Conservation (phyloP, 2,888 invertebrate genomes). For the Erebia aethiops region DNA sequence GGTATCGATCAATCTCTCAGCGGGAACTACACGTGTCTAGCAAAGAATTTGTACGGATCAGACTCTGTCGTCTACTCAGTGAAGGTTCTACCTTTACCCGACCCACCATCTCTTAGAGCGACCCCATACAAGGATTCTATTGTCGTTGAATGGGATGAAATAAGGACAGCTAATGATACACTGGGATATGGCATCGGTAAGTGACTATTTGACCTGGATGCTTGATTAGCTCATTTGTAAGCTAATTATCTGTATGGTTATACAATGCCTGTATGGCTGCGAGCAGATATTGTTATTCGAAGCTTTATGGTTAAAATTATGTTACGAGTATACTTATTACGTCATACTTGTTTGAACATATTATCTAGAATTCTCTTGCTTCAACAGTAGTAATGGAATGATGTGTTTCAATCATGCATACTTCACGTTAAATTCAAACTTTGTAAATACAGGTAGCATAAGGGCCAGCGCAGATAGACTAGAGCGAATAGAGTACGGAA, state of each 20-base stretch:
- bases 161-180: constrained; percentile 61
- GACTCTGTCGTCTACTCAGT: constrained; percentile 91
- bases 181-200: constrained; percentile 66
- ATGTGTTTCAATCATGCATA: no score
- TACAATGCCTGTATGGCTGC: background rate
- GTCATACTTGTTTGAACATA: no score
- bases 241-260: background rate
- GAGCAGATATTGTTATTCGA: no score
- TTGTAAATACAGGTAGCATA: no score
- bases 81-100: constrained; percentile 89
- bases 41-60: constrained; percentile 92
- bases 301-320: no score
- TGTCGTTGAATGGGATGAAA: constrained; percentile 87
- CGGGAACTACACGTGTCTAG: constrained; percentile 91
- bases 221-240: background rate
- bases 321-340: no score
- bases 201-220: constrained; percentile 43
- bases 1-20: constrained; percentile 88
- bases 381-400: no score
- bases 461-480: no score
- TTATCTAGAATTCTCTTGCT: no score
- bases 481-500: no score
- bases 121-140: constrained; percentile 77
- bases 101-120: constrained; percentile 85
- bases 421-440: no score